phyloP scores from a whole-genome alignment of 2,797 vertebrate species.

The Furcifer pardalis region DNA sequence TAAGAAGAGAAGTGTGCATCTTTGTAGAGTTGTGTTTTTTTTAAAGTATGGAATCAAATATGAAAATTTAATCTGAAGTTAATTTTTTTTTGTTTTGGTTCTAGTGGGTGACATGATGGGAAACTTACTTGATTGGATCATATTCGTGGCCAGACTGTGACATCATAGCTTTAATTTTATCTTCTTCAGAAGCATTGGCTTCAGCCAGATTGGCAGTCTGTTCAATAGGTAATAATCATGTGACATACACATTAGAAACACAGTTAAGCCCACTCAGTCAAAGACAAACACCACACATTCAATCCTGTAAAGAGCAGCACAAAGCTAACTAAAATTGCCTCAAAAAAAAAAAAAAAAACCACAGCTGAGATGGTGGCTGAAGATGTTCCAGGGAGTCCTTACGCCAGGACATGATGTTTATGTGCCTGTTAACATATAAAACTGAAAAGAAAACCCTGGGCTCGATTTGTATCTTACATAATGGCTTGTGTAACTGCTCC shows the following conservation, averaged over 20 bases:
- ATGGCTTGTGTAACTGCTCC: constrained; percentile 64
- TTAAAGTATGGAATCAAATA: not conserved
- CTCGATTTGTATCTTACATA: constrained; percentile 79
- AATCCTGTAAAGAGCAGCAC: constrained; percentile 85
- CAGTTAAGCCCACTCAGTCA: constrained; percentile 79
- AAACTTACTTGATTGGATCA: constrained; percentile 92
- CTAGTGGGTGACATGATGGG: not conserved
- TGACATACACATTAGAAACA: constrained; percentile 86
- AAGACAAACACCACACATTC: constrained; percentile 79
- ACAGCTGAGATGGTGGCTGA: constrained; percentile 62
- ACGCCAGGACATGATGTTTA: constrained; percentile 73
- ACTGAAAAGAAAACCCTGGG: constrained; percentile 72
- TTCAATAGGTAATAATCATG: constrained; percentile 86
- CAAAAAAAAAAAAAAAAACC: too few species aligned
- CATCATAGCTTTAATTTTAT: constrained; percentile 97
- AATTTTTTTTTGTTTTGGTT: constrained; percentile 28
- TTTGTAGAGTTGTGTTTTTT: constrained; percentile 3
- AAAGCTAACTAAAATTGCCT: constrained; percentile 66
- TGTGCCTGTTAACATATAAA: constrained; percentile 56
- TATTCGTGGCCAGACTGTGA: constrained; percentile 95
- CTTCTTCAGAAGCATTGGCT: constrained; percentile 93
- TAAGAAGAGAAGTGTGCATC: constrained; percentile 28
- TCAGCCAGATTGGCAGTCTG: constrained; percentile 97
- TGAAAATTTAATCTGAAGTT: constrained; percentile 37
- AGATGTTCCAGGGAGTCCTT: constrained; percentile 73